Percentiles rank a stretch among this genome's conserved stretches.
Conservation (phyloP, 2,797 vertebrate species). For the Peromyscus attwateri region DNA sequence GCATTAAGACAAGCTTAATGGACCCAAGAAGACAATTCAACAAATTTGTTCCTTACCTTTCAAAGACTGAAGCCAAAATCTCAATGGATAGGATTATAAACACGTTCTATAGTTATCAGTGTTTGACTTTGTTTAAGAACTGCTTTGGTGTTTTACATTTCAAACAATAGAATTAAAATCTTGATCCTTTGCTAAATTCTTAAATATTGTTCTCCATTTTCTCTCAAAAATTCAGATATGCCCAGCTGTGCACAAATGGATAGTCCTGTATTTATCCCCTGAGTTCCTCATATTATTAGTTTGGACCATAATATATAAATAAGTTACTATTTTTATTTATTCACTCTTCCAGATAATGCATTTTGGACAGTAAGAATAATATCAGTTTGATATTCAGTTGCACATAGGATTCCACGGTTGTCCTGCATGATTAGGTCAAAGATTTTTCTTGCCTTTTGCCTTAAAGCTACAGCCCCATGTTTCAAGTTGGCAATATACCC, state of each 20-base stretch:
- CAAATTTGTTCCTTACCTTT: conserved; percentile 28
- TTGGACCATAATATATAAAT: conserved; percentile 54
- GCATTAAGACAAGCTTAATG: neutral
- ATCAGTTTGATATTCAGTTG: conserved; percentile 56
- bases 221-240: neutral
- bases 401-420: conserved; percentile 54
- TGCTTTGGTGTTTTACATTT: conserved; percentile 48
- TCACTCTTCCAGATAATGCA: conserved; percentile 55
- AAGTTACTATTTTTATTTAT: conserved; percentile 60
- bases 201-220: conserved; percentile 48
- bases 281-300: neutral
- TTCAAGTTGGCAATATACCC: neutral
- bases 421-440: conserved; percentile 40
- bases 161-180: neutral
- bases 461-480: conserved; percentile 27
- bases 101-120: neutral
- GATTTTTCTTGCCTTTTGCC: conserved; percentile 21
- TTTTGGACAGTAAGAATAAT: conserved; percentile 64
- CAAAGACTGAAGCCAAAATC: conserved; percentile 27
- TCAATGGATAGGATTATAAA: neutral
- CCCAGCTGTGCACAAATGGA: neutral
- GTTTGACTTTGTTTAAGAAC: conserved; percentile 58
- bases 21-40: neutral
- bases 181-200: neutral
- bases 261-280: conserved; percentile 23